phyloP scores from a whole-genome alignment of 2,797 vertebrate species.

The Novumbra hubbsi region DNA sequence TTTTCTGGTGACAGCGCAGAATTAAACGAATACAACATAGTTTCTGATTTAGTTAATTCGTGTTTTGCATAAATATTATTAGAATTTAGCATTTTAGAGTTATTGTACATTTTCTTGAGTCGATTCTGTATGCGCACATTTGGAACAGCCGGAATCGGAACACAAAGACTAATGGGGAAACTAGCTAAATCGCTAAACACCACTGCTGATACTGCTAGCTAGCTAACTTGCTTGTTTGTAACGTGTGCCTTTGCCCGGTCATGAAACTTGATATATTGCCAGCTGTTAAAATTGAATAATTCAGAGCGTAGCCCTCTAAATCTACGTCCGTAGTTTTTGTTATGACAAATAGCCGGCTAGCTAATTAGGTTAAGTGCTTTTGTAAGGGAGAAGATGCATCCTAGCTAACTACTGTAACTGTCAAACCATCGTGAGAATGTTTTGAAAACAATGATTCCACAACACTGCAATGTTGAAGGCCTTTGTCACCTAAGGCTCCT shows the following conservation, averaged over 20 bases:
- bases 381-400: not conserved
- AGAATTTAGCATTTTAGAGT: not conserved
- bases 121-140: not conserved
- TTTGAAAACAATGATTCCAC: not conserved
- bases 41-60: not conserved
- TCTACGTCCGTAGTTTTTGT: not conserved
- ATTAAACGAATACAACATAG: not conserved
- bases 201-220: not conserved
- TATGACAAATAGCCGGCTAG: not conserved
- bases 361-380: not conserved
- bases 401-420: not conserved
- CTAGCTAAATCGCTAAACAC: not conserved
- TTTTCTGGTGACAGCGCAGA: constrained; percentile 37
- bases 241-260: not conserved
- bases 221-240: not conserved
- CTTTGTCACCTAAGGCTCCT: not conserved
- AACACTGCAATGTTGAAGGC: not conserved
- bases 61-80: not conserved
- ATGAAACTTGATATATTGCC: not conserved
- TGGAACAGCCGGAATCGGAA: not conserved
- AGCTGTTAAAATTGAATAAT: not conserved
- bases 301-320: not conserved
- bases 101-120: not conserved
- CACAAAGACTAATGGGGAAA: not conserved
- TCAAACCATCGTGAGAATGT: not conserved